These are phyloP conservation scores for Brachypteracias leptosomus DNA, from an alignment of 2,113 vertebrate species.

Conservation along the genomic window DNA sequence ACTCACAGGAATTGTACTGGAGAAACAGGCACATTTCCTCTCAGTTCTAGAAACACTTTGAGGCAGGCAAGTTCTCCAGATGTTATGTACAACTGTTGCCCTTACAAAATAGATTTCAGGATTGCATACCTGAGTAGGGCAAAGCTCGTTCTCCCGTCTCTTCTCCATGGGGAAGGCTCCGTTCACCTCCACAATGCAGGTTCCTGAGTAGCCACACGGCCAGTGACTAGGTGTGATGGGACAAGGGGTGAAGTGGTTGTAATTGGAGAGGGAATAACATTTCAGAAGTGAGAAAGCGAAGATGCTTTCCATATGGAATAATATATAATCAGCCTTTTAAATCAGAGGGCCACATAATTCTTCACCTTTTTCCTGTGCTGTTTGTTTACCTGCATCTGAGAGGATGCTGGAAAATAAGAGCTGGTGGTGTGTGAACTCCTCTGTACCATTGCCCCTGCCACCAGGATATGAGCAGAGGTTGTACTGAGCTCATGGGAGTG, in stretches of 20 bases:
- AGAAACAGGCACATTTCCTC: neutral
- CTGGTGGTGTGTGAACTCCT: rapidly evolving
- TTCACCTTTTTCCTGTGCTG: neutral
- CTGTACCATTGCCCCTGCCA: rapidly evolving
- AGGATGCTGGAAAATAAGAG: neutral
- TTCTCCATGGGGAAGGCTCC: neutral
- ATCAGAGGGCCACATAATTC: no score
- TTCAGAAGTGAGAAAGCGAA: neutral
- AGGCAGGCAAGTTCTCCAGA: constrained; percentile 6
- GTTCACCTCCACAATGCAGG: neutral
- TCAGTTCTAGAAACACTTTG: neutral
- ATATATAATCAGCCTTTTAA: neutral
- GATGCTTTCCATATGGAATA: neutral
- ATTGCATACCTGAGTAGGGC: neutral
- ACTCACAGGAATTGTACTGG: neutral
- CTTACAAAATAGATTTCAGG: neutral
- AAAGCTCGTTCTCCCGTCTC: neutral
- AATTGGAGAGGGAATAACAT: neutral
- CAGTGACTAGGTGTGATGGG: neutral
- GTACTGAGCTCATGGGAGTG: rapidly evolving
- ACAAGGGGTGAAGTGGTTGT: neutral
- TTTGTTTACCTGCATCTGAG: neutral
- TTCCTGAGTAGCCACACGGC: neutral
- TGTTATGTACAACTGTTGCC: neutral
- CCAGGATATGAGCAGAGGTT: neutral